Conservation (phyloP, 1,140 invertebrate genomes). For the Heliothis subflexa region DNA sequence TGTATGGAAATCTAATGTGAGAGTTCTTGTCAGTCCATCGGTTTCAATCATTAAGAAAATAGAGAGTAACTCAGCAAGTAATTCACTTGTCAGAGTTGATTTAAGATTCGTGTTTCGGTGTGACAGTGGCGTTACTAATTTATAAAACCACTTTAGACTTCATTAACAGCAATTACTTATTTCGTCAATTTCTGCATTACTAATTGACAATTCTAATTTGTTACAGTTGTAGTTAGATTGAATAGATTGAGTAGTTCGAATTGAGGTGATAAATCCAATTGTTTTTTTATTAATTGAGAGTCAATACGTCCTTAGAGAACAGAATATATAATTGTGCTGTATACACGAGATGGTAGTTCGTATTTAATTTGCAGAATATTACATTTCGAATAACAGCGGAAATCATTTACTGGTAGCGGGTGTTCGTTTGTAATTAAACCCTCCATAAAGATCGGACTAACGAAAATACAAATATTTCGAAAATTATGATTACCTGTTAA, state of each 20-base stretch:
- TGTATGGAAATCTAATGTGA: neutral
- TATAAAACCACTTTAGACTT: conserved; percentile 14
- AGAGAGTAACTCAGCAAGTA: conserved; percentile 17
- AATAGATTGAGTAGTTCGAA: conserved; percentile 15
- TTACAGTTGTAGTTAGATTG: neutral
- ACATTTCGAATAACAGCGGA: conserved; percentile 8
- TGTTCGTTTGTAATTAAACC: conserved; percentile 17
- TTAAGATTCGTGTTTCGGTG: conserved; percentile 11
- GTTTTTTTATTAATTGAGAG: neutral
- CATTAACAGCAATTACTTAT: conserved; percentile 15
- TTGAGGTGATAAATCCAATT: neutral
- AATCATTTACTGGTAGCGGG: neutral
- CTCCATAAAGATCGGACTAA: conserved; percentile 2
- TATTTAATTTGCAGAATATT: neutral
- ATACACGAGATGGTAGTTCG: neutral
- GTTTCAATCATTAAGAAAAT: conserved; percentile 16
- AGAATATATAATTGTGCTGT: no score
- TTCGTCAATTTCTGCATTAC: conserved; percentile 1
- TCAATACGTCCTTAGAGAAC: no score
- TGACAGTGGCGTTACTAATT: conserved; percentile 33
- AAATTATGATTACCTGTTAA: conserved; percentile 3
- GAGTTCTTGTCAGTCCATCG: neutral
- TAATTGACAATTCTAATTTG: conserved; percentile 16
- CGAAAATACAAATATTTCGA: conserved; percentile 16
- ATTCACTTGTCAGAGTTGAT: conserved; percentile 20